phyloP scores from a whole-genome alignment of 2,113 vertebrate species.

The Paradoxurus hermaphroditus region DNA sequence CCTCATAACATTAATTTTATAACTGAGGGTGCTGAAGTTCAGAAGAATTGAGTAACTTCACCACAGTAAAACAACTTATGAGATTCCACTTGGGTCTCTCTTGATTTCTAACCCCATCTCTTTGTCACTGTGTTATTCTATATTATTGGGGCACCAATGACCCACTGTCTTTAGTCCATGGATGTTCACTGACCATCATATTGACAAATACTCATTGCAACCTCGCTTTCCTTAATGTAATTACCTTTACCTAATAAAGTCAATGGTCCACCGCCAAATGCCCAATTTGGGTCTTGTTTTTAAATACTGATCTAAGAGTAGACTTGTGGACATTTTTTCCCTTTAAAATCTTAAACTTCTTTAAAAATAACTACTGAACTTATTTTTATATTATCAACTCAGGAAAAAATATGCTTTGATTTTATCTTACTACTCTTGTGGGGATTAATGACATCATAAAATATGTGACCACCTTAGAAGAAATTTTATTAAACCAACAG shows the following conservation, averaged over 20 bases:
- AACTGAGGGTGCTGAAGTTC: background rate
- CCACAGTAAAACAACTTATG: background rate
- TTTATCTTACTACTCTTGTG: background rate
- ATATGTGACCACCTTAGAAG: slow-evolving; percentile 8
- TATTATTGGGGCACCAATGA: background rate
- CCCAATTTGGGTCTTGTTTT: background rate
- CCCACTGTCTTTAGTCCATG: background rate
- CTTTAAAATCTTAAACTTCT: background rate
- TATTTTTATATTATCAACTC: slow-evolving; percentile 15
- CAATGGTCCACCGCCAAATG: background rate
- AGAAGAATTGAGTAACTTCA: background rate
- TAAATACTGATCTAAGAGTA: background rate
- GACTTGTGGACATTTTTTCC: background rate
- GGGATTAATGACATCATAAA: slow-evolving; percentile 48
- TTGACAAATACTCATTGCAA: background rate
- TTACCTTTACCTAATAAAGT: background rate
- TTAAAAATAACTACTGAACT: background rate
- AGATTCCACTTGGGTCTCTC: background rate
- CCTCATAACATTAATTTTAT: background rate
- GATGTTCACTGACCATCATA: background rate
- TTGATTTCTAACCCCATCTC: background rate
- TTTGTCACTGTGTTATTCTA: background rate
- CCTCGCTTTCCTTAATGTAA: background rate
- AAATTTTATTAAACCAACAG: slow-evolving; percentile 13
- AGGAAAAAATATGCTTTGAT: background rate